Conservation (phyloP, 2,797 vertebrate genomes). For the Gobio occitaniae region DNA sequence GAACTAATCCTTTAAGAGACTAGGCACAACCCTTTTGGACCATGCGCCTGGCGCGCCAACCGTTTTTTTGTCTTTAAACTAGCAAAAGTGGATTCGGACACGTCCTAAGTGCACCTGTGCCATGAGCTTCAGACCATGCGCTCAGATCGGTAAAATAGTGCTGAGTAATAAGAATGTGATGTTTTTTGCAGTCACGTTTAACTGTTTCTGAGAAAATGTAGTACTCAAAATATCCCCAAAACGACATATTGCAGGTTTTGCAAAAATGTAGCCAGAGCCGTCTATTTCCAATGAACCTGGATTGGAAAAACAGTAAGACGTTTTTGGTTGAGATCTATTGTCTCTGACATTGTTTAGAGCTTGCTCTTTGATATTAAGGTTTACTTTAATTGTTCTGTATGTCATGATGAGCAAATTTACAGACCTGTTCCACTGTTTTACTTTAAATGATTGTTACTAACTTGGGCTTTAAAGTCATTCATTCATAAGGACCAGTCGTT, state of each 20-base stretch:
- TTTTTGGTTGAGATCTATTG: neutral
- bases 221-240: neutral
- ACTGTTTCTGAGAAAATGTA: neutral
- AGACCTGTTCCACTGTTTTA: neutral
- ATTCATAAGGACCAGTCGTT: neutral
- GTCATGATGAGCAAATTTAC: neutral
- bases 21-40: too few species aligned
- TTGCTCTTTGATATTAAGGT: neutral
- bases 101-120: too few species aligned
- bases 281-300: neutral
- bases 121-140: too few species aligned
- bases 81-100: too few species aligned
- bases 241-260: neutral
- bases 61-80: too few species aligned
- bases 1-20: too few species aligned
- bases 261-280: neutral
- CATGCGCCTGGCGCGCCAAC: too few species aligned
- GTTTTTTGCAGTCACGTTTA: neutral
- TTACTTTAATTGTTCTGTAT: neutral
- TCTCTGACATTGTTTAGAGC: neutral
- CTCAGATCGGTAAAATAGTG: too few species aligned
- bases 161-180: too few species aligned
- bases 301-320: neutral
- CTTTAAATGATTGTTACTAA: slow-evolving; percentile 1
- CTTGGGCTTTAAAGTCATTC: neutral